A percentile compares a stretch with the other conserved stretches of the same genome.
These are phyloP conservation scores for Crotalus horridus DNA, from an alignment of 2,113 vertebrate genomes.

Conservation along the genomic window DNA sequence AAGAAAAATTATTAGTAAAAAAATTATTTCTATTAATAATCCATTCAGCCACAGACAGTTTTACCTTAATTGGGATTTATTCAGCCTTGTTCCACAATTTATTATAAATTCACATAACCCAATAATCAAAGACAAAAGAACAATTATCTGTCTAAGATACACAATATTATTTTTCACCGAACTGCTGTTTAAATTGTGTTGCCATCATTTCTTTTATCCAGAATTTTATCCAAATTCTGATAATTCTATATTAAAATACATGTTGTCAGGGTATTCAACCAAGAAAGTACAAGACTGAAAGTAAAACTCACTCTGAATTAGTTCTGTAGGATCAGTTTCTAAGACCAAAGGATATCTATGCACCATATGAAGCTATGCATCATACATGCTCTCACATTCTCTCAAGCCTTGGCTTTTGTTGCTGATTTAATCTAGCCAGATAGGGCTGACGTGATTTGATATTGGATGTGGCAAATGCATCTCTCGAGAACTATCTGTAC, in stretches of 20 bases:
- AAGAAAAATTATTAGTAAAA: background rate
- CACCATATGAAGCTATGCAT: background rate
- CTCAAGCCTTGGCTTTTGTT: background rate
- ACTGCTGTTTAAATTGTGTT: conserved; percentile 37
- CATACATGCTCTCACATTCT: background rate
- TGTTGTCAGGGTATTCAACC: background rate
- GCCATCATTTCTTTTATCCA: conserved; percentile 20
- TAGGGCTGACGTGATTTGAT: background rate
- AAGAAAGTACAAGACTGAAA: conserved; percentile 8
- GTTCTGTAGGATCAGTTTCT: background rate
- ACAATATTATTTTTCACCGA: conserved; percentile 63
- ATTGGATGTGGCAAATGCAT: background rate
- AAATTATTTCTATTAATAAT: conserved; percentile 11
- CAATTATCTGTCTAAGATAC: conserved; percentile 52
- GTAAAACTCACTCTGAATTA: background rate
- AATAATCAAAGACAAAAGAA: conserved; percentile 60
- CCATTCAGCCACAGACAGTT: background rate
- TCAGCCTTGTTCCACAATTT: conserved; percentile 41
- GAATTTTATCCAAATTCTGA: conserved; percentile 49
- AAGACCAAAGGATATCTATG: background rate
- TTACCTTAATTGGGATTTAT: background rate
- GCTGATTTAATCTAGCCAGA: background rate
- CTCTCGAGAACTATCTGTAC: background rate
- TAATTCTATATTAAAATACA: conserved; percentile 43
- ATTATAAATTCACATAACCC: conserved; percentile 51